Base-by-base conservation (phyloP, 2,888 invertebrate genomes). In the Chrysolina oricalcia region DNA sequence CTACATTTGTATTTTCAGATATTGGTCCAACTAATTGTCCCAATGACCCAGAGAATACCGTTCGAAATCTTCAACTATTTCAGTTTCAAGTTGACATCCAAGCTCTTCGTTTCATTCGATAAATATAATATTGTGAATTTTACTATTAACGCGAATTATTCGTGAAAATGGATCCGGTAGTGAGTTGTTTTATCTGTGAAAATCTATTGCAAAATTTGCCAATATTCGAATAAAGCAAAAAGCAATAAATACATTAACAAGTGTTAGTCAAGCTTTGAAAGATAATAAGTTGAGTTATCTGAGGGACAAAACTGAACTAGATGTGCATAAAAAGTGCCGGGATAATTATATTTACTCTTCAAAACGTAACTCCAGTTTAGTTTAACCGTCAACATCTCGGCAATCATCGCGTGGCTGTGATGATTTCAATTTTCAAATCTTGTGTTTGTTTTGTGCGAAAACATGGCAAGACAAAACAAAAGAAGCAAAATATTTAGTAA, bases 181-280 rank as follows among this genome's bases (percentile, higher is more conserved):
- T 65, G 40, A 65, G 40, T 41, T 65, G 65, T 40, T 65, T 65
- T 41, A 65, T 65, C 4, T 65, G 65, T 65, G 65, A 19, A 41
- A 65, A 65, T 6, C 17, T 23, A 65, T 41, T 65, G 40, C 27
- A 65, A 23, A 65, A 27, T 23, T 6, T n/a, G 40, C 65, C 27
- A n/a, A n/a, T 27, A 13, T 65, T 63, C 17, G 19, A 21, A n/a
- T 65, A 2, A 65, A 65, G 35, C 65, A 27, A 35, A 65, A 35
- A 27, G 40, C 40, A 27, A 27, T 40, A 2, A 65, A 65, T 65
- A 27, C 11, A 35, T 65, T 65, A 11, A 65, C 27, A 27, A 40
- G 8, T 9, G 8, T 27, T n/a, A 65, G 65, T 65, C 65, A 65
- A 35, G 11, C 17, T 27, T 65, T 35, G 15, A 65, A 65, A 40